Evolutionary conservation across 2,888 invertebrate genomes (phyloP).

Genomic region (Bellardia bayeri): DNA sequence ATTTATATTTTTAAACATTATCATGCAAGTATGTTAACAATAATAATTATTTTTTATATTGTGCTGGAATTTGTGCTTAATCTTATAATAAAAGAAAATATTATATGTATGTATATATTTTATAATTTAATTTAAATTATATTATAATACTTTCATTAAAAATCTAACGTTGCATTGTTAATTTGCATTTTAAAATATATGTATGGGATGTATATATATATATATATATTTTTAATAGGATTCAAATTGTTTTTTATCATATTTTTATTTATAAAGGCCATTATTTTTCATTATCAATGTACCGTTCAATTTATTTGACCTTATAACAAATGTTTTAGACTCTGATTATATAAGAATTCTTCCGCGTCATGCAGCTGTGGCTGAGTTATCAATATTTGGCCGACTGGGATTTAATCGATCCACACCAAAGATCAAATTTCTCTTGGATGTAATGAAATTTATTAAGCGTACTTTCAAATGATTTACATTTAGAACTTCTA

Average conservation of each 20-base stretch:
- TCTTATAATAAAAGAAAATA: slow-evolving; percentile 32
- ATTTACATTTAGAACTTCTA: too few species aligned
- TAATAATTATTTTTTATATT: slow-evolving; percentile 74
- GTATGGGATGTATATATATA: background rate
- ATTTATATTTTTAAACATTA: slow-evolving; percentile 38
- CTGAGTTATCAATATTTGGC: too few species aligned
- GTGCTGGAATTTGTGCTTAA: slow-evolving; percentile 66
- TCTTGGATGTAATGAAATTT: too few species aligned
- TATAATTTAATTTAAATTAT: slow-evolving; percentile 36
- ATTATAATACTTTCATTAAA: slow-evolving; percentile 54
- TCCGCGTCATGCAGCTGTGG: too few species aligned
- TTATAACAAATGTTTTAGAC: background rate
- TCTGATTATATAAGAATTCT: background rate
- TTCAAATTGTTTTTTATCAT: slow-evolving; percentile 31
- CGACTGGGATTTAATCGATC: too few species aligned
- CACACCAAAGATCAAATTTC: too few species aligned
- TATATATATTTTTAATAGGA: slow-evolving; percentile 39
- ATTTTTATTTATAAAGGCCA: slow-evolving; percentile 33
- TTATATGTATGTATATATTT: background rate
- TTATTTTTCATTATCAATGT: slow-evolving; percentile 39
- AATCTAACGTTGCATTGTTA: slow-evolving; percentile 43
- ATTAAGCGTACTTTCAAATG: too few species aligned
- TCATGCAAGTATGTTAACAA: slow-evolving; percentile 64
- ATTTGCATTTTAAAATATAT: slow-evolving; percentile 35
- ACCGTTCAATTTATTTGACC: background rate